Evolutionary conservation across 2,113 vertebrate genomes (phyloP), one percentile per base, ranked within the genome.

Genomic region (Paracanthobrama guichenoti): DNA sequence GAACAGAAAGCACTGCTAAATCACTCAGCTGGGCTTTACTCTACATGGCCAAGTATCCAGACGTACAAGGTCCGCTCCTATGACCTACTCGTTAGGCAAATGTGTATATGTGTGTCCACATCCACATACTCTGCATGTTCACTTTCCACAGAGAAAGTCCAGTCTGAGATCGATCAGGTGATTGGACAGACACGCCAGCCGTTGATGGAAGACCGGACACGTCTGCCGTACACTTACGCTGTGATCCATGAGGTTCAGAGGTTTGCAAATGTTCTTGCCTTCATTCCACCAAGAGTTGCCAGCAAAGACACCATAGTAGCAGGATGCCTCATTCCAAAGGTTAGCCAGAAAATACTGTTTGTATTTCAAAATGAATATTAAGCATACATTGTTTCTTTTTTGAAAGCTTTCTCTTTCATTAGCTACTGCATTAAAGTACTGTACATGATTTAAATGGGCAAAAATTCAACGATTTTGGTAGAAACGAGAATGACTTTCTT

Each of bases 21-120:
- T 94, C 94, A 0, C 20, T 95, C 2, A 90, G 89, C 76, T 95
- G 94, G 95, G 94, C 78, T 59, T 74, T 95, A 55, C 89, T 96
- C 0, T 95, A 87, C 12, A 91, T 95, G 94, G 91, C 88, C n/a
- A 4, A 53, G 0, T 0, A 94, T 22, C 94, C 93, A 0, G 92
- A 94, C 71, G 87, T 95, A 35, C 95, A 95, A 91, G 93, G 95
- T 31, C 24, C 2, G 2, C 24, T 74, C n/a, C 13, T 50, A 4
- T 16, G n/a, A 50, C n/a, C 8, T 62, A 26, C 73, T 64, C 24
- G 31, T 26, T 60, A 53, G 44, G 11, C 18, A n/a, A 14, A 67
- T 71, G 13, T 55, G 62, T 71, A 14, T 8, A 53, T 48, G 8
- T 46, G 14, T 62, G 11, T 50, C 20, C 64, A 22, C 26, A 16